A percentile compares a stretch with the other conserved stretches of the same genome.
phyloP scores from a whole-genome alignment of 2,888 invertebrate species.

The Brachylomia viminalis region DNA sequence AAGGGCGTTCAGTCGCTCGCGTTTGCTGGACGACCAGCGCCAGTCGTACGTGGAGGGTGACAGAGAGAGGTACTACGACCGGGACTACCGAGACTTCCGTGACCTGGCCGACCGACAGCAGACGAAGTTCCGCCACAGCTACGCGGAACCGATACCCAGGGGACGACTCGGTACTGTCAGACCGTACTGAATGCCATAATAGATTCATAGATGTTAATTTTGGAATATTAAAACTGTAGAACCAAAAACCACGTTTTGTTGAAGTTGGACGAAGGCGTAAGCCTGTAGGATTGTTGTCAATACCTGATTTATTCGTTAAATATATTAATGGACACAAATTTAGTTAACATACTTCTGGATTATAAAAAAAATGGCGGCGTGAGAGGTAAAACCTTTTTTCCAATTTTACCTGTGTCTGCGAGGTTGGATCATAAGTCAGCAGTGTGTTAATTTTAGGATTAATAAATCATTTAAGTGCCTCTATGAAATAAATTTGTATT shows the following conservation, averaged over 20 bases:
- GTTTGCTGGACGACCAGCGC: constrained; percentile 86
- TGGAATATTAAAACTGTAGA: constrained; percentile 61
- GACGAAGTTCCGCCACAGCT: constrained; percentile 91
- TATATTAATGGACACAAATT: constrained; percentile 58
- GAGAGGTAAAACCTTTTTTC: neutral
- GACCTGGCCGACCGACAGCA: constrained; percentile 85
- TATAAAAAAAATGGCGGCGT: neutral
- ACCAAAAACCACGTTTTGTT: constrained; percentile 61
- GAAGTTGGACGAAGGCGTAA: constrained; percentile 47
- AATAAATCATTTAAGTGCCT: constrained; percentile 68
- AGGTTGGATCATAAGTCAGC: constrained; percentile 14
- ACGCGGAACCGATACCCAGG: constrained; percentile 92
- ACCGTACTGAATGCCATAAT: constrained; percentile 89
- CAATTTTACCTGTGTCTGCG: constrained; percentile 18
- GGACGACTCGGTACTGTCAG: constrained; percentile 88
- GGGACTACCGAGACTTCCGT: constrained; percentile 86
- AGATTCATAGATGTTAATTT: constrained; percentile 76
- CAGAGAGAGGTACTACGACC: constrained; percentile 85
- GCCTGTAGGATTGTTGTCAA: constrained; percentile 57
- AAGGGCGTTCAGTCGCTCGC: constrained; percentile 87
- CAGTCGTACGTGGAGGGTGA: constrained; percentile 86
- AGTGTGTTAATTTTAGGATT: constrained; percentile 55
- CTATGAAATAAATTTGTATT: constrained; percentile 70
- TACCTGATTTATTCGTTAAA: constrained; percentile 67
- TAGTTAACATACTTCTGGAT: constrained; percentile 27